Percentiles rank a stretch among this genome's conserved stretches.
phyloP scores from a whole-genome alignment of 2,797 vertebrate genomes.

The Manis javanica region DNA sequence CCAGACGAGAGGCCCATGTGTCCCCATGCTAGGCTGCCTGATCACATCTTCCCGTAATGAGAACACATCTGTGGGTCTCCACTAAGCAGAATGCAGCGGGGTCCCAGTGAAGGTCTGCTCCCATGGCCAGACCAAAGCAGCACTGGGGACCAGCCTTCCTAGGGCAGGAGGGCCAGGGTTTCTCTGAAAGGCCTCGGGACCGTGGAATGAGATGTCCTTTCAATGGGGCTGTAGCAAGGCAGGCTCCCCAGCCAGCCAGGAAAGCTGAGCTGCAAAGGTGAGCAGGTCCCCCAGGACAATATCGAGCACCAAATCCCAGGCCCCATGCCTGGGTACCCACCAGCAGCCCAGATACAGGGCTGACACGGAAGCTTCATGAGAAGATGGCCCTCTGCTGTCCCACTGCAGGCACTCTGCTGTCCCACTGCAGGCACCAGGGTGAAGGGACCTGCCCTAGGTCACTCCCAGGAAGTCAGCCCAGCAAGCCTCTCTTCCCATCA shows the following conservation, averaged over 20 bases:
- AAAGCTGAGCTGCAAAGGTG: neutral
- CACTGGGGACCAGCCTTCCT: too few species aligned
- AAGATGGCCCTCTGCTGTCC: neutral
- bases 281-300: neutral
- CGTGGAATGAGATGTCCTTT: too few species aligned
- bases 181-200: too few species aligned
- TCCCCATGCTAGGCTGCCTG: neutral
- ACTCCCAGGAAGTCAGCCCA: neutral
- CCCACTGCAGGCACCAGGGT: neutral
- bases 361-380: too few species aligned
- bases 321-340: too few species aligned
- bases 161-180: too few species aligned
- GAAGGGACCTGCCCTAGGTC: neutral
- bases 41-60: neutral
- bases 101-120: too few species aligned
- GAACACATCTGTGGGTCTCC: neutral
- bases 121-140: too few species aligned
- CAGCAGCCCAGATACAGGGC: neutral
- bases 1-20: fast-evolving
- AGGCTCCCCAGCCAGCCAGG: too few species aligned
- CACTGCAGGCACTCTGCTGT: neutral
- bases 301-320: neutral
- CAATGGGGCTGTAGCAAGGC: too few species aligned
- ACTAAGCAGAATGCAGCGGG: too few species aligned
- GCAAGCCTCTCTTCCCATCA: neutral